These are phyloP conservation scores for Stichodactyla helianthus DNA, from an alignment of 64 coral and sea anemone genomes.

Conservation along the genomic window DNA sequence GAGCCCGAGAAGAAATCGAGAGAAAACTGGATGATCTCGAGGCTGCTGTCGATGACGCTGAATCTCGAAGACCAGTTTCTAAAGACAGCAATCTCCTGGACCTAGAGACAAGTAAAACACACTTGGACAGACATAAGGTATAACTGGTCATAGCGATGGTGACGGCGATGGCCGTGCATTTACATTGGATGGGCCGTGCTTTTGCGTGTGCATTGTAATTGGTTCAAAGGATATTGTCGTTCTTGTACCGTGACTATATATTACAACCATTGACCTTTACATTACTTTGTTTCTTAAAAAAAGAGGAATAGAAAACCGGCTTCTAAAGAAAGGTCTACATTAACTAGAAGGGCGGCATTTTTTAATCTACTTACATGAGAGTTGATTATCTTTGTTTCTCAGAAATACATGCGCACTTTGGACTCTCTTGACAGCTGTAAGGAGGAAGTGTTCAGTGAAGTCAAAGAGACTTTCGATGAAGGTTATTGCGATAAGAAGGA, in stretches of 20 bases:
- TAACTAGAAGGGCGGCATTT: too few species aligned
- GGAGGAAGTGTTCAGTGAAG: constrained; percentile 1
- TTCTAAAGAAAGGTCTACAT: too few species aligned
- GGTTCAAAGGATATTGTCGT: too few species aligned
- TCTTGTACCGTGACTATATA: too few species aligned
- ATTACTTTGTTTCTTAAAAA: too few species aligned
- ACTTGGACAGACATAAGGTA: constrained; percentile 51
- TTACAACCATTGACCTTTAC: too few species aligned
- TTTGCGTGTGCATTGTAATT: too few species aligned
- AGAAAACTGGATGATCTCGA: constrained; percentile 48
- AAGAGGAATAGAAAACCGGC: too few species aligned
- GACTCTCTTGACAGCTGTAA: background rate
- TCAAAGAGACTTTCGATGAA: background rate
- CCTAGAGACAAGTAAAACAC: constrained; percentile 11
- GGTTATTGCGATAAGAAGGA: constrained; percentile 7
- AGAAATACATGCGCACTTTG: constrained; percentile 19
- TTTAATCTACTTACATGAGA: too few species aligned
- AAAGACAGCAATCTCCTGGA: constrained; percentile 27
- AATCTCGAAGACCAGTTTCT: constrained; percentile 19
- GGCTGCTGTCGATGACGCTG: constrained; percentile 26
- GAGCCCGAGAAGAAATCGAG: constrained; percentile 16
- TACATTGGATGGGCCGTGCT: too few species aligned
- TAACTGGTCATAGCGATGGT: background rate
- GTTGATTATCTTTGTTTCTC: background rate
- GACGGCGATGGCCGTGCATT: background rate